phyloP scores from a whole-genome alignment of 2,888 invertebrate species.

The Cosmia pyralina region DNA sequence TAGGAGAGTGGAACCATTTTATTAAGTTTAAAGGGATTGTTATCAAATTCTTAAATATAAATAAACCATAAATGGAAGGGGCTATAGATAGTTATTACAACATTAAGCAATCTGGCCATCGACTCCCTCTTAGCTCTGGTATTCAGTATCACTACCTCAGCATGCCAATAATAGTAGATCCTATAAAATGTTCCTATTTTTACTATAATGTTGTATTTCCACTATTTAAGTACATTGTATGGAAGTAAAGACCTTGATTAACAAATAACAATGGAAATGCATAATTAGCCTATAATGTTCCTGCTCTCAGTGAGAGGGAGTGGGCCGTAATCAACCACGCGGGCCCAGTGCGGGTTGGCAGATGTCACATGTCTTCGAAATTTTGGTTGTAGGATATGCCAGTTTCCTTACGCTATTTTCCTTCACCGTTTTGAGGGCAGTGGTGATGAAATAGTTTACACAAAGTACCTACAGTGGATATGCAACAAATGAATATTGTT shows the following conservation, averaged over 20 bases:
- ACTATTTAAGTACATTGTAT: background rate
- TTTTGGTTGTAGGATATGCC: too few relatives aligned
- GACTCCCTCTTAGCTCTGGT: background rate
- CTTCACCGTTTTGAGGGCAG: too few relatives aligned
- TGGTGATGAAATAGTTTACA: too few relatives aligned
- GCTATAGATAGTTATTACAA: background rate
- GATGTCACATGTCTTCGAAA: too few relatives aligned
- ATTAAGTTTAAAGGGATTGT: background rate
- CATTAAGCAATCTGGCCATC: background rate
- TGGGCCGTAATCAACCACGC: too few relatives aligned
- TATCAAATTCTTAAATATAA: background rate
- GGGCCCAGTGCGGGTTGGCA: too few relatives aligned
- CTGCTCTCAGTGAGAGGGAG: too few relatives aligned
- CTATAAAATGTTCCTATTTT: background rate
- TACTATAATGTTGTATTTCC: background rate
- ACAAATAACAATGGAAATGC: too few relatives aligned
- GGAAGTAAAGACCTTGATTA: background rate
- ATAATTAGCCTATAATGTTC: too few relatives aligned
- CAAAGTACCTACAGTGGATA: too few relatives aligned
- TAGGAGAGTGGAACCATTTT: too few relatives aligned
- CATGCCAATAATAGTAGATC: background rate
- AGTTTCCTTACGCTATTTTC: too few relatives aligned
- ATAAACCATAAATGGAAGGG: background rate
- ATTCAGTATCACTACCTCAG: background rate
- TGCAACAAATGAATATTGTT: background rate